phyloP scores from a whole-genome alignment of 2,888 invertebrate genomes.

The Chrysolina americana region DNA sequence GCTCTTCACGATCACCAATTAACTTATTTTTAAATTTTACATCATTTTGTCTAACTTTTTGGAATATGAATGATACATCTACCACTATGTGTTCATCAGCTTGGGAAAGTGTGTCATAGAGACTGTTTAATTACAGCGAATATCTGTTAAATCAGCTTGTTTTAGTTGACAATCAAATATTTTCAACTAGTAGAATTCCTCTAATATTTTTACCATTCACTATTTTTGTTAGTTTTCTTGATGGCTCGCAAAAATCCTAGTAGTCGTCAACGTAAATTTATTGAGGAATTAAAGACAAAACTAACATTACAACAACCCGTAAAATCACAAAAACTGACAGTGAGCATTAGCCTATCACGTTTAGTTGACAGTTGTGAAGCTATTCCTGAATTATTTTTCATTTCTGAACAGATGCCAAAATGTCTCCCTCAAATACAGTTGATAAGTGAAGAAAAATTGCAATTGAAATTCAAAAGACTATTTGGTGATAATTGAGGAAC shows the following conservation, averaged over 20 bases:
- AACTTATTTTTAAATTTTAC: too few relatives aligned
- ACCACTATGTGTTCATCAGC: too few relatives aligned
- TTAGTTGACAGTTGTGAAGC: not conserved
- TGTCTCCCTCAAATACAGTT: not conserved
- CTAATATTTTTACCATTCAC: not conserved
- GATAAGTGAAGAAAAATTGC: not conserved
- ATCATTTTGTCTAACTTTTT: not conserved
- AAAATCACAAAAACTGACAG: not conserved
- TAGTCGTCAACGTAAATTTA: too few relatives aligned
- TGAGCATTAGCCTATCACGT: not conserved
- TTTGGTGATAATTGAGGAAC: not conserved
- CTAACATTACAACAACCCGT: not conserved
- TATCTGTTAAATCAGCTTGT: too few relatives aligned
- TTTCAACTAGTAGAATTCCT: not conserved
- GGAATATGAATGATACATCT: not conserved
- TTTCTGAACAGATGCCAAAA: not conserved
- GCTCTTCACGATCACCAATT: too few relatives aligned
- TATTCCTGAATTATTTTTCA: not conserved
- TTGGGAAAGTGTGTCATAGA: too few relatives aligned
- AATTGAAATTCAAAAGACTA: not conserved
- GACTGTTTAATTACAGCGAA: too few relatives aligned
- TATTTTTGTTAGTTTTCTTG: too few relatives aligned
- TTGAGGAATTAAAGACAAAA: not conserved
- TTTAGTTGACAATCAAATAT: too few relatives aligned
- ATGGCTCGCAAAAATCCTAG: too few relatives aligned